Evolutionary conservation across 37 sponge, comb jelly and placozoan species (phyloP), one percentile per base, ranked within the genome.

Genomic region (Amphimedon queenslandica): DNA sequence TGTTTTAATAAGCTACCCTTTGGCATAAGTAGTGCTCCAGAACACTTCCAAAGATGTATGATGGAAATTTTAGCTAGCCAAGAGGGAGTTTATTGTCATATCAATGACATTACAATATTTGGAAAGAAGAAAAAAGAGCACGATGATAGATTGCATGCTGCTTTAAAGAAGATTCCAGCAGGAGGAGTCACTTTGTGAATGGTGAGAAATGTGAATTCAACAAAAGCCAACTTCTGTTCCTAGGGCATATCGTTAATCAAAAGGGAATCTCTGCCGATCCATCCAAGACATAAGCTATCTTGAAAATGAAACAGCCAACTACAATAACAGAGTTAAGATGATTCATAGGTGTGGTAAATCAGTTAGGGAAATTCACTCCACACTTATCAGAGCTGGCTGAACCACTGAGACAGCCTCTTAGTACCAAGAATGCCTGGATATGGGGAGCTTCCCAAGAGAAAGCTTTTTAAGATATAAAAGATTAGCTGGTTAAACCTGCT

Each of bases 331-430:
- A 82, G 38, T 6, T 75, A 28, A n/a, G 27, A 76, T 30, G 76
- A 25, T 82, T 82, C 35, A 37, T 76, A 1, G 85, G 85, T 39
- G 78, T 84, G 74, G 58, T 66, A 39, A 77, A 73, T 58, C 67
- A 67, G 66, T 42, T 71, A 37, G 55, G 72, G 21, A 76, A 76
- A 39, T 84, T 84, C 40, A 37, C 76, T 18, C 64, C 72, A 32
- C 2, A 64, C 24, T 40, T 76, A 25, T 70, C 84, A 2, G 78
- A 70, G 11, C 23, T 4, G 13, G 68, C 69, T 3, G 23, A 67
- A 35, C 80, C 80, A 27, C 65, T 86, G 35, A 40, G 80, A 31
- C 74, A 58, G 16, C 64, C 78, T 24, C 63, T 85, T 30, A 40
- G 42, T 11, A 36, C 29, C 18, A 66, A 73, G 40, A 73, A 77